These are phyloP conservation scores for Minunthozetes semirufus DNA, from an alignment of 2,888 invertebrate species.

Conservation along the genomic window DNA sequence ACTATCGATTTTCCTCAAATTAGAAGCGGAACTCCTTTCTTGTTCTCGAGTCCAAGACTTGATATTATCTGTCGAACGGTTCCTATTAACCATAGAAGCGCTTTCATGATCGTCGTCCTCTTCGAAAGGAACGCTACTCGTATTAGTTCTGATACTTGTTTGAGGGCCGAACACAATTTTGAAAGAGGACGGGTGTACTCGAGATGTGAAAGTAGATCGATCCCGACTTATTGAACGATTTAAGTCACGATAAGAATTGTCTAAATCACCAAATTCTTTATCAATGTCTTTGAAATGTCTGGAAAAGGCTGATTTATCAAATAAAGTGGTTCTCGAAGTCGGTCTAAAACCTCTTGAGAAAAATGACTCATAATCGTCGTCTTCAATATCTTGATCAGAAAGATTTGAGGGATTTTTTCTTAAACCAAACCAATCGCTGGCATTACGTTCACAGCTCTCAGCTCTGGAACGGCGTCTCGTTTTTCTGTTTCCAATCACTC, in stretches of 20 bases:
- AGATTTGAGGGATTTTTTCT: background rate
- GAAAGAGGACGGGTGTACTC: background rate
- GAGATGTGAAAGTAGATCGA: slow-evolving; percentile 2
- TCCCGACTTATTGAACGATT: slow-evolving; percentile 16
- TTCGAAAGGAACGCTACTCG: background rate
- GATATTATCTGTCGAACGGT: background rate
- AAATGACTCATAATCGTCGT: slow-evolving; percentile 7
- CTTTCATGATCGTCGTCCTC: background rate
- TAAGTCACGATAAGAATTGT: background rate
- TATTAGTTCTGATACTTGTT: background rate
- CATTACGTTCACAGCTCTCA: slow-evolving; percentile 41
- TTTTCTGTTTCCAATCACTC: slow-evolving; percentile 39
- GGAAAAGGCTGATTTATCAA: slow-evolving; percentile 24
- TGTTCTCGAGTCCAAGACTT: slow-evolving; percentile 8
- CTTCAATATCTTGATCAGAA: slow-evolving; percentile 35
- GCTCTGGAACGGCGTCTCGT: slow-evolving; percentile 41
- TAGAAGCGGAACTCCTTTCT: background rate
- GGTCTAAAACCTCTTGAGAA: slow-evolving; percentile 19
- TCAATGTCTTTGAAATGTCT: slow-evolving; percentile 29
- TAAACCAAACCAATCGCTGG: slow-evolving; percentile 32
- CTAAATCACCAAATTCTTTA: background rate
- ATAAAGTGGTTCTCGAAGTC: background rate
- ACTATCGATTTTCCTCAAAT: background rate
- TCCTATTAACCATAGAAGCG: background rate
- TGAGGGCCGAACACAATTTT: slow-evolving; percentile 8